Percentiles rank a stretch among this genome's conserved stretches.
Conservation (phyloP, 2,797 vertebrate genomes). For the Meda fulgida region DNA sequence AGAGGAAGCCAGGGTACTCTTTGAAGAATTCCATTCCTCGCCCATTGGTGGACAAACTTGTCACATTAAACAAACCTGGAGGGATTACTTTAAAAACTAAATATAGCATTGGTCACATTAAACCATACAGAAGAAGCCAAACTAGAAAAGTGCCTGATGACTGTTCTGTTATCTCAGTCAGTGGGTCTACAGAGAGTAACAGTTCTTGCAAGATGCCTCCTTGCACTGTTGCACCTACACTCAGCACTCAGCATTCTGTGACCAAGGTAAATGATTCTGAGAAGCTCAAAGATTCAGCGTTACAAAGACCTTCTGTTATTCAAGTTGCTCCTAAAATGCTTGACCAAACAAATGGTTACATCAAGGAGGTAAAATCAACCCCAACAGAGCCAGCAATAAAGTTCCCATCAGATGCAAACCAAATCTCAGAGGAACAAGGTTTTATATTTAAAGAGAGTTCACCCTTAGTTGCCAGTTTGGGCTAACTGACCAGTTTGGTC, state of each 20-base stretch:
- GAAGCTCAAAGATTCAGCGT: not conserved
- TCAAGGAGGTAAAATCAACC: no score
- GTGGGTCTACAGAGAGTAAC: not conserved
- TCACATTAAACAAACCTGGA: not conserved
- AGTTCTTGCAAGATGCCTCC: not conserved
- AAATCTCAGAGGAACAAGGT: no score
- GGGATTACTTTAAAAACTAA: constrained; percentile 4
- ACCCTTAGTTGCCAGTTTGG: no score
- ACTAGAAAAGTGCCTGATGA: not conserved
- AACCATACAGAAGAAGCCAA: not conserved
- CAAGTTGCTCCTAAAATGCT: not conserved
- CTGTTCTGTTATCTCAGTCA: not conserved
- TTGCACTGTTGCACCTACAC: constrained; percentile 5
- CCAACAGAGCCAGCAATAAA: no score
- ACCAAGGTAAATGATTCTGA: not conserved
- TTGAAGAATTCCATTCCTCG: not conserved
- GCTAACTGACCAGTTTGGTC: no score
- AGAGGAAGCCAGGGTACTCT: not conserved
- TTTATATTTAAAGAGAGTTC: no score
- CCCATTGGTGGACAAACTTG: constrained; percentile 4
- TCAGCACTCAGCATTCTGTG: not conserved
- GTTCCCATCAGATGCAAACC: no score
- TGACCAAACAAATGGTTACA: not conserved
- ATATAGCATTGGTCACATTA: not conserved
- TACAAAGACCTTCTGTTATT: not conserved